phyloP scores from a whole-genome alignment of 2,888 invertebrate genomes.

The Thyatira batis region DNA sequence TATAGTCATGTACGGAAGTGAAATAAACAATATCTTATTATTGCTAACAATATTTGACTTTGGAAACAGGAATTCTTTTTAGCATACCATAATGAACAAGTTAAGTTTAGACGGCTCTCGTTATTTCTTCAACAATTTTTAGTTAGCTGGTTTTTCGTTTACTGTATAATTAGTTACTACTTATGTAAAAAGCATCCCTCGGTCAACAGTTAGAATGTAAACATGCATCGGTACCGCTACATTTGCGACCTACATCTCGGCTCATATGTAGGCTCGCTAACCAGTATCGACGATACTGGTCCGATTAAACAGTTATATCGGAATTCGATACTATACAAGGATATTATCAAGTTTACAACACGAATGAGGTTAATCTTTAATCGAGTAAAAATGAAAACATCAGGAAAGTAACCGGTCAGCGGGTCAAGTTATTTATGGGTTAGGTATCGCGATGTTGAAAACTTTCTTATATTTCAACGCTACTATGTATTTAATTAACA shows the following conservation, averaged over 20 bases:
- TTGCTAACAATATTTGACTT: too few relatives aligned
- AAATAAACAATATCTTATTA: too few relatives aligned
- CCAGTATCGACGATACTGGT: constrained; percentile 17
- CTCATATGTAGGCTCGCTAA: constrained; percentile 31
- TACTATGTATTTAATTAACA: background rate
- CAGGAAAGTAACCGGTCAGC: constrained; percentile 1
- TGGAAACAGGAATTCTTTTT: too few relatives aligned
- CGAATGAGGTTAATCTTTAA: constrained; percentile 11
- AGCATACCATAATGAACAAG: too few relatives aligned
- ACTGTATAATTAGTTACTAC: too few relatives aligned
- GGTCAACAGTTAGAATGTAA: constrained; percentile 31
- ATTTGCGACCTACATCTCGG: constrained; percentile 38
- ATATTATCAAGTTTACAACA: constrained; percentile 17
- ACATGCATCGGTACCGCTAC: constrained; percentile 49
- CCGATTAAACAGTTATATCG: constrained; percentile 32
- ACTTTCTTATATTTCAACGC: background rate
- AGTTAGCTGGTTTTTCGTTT: too few relatives aligned
- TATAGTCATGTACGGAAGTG: background rate
- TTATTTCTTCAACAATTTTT: too few relatives aligned
- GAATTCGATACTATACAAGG: constrained; percentile 13
- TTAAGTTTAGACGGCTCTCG: too few relatives aligned
- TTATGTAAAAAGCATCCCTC: background rate
- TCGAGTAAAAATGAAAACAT: background rate
- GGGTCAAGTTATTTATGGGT: background rate
- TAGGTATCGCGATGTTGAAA: background rate